phyloP scores from a whole-genome alignment of 2,888 invertebrate genomes.

The Brachypalpus laphriformis region DNA sequence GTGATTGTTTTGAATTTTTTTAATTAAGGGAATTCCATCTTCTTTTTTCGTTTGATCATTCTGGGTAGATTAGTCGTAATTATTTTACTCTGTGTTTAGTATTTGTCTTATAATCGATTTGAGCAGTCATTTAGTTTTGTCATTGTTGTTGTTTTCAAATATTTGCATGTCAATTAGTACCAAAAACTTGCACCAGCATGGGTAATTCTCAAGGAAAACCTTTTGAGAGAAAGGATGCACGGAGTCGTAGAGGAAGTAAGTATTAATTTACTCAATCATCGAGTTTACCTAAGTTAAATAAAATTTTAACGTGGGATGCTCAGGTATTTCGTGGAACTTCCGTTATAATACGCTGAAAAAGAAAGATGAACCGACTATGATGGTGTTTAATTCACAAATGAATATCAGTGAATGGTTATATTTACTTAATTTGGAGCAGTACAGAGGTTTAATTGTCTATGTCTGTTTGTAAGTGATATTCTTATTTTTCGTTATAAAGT shows the following conservation, averaged over 20 bases:
- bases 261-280: neutral
- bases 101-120: neutral
- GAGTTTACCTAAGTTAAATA: no score
- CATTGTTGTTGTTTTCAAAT: neutral
- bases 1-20: neutral
- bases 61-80: neutral
- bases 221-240: slow-evolving; percentile 75
- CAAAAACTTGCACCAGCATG: slow-evolving; percentile 70
- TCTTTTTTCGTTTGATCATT: neutral
- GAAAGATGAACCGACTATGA: slow-evolving; percentile 79
- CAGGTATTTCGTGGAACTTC: slow-evolving; percentile 83
- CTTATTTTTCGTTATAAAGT: slow-evolving; percentile 61
- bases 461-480: no score
- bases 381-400: slow-evolving; percentile 83
- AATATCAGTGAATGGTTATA: slow-evolving; percentile 85
- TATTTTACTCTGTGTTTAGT: neutral
- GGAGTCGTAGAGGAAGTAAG: slow-evolving; percentile 78
- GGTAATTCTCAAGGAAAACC: slow-evolving; percentile 78
- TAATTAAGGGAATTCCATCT: slow-evolving; percentile 45
- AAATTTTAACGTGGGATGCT: slow-evolving; percentile 12
- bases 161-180: neutral
- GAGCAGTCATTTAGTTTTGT: neutral
- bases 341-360: slow-evolving; percentile 81
- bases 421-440: slow-evolving; percentile 85
- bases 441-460: slow-evolving; percentile 82